These are phyloP conservation scores for Genyomyrus donnyi DNA, from an alignment of 2,113 vertebrate species.

Conservation along the genomic window DNA sequence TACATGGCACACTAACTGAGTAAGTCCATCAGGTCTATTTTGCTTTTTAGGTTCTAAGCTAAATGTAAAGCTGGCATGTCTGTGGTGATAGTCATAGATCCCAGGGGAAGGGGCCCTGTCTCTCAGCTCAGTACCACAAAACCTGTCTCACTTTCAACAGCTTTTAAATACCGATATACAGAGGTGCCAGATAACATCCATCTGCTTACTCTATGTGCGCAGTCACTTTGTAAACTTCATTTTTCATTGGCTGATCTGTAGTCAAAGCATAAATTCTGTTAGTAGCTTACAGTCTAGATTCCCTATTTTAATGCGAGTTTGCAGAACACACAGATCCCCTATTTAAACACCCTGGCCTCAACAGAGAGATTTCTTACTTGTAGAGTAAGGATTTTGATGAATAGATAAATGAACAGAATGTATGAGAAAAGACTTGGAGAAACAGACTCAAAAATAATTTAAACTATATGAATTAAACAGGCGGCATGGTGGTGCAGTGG, in stretches of 20 bases:
- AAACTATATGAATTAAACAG: not conserved
- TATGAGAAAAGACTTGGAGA: not conserved
- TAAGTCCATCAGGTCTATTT: not conserved
- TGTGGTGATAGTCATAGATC: too few relatives aligned
- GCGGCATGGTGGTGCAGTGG: too few relatives aligned
- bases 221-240: not conserved
- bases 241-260: not conserved
- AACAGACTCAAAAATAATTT: not conserved
- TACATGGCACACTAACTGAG: slow-evolving; percentile 4
- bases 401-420: not conserved
- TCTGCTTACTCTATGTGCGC: not conserved
- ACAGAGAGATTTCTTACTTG: not conserved
- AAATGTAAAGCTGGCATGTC: not conserved
- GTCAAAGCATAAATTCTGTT: not conserved
- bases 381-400: not conserved
- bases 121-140: not conserved
- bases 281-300: not conserved
- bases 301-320: not conserved
- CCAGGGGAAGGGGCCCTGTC: not conserved
- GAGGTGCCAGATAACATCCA: not conserved
- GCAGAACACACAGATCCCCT: not conserved
- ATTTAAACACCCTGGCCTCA: not conserved
- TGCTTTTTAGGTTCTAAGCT: not conserved
- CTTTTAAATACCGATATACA: not conserved
- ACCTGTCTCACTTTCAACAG: not conserved